Evolutionary conservation across 2,888 invertebrate species (phyloP), one percentile per base, ranked within the genome.

Genomic region (Carcina quercana): DNA sequence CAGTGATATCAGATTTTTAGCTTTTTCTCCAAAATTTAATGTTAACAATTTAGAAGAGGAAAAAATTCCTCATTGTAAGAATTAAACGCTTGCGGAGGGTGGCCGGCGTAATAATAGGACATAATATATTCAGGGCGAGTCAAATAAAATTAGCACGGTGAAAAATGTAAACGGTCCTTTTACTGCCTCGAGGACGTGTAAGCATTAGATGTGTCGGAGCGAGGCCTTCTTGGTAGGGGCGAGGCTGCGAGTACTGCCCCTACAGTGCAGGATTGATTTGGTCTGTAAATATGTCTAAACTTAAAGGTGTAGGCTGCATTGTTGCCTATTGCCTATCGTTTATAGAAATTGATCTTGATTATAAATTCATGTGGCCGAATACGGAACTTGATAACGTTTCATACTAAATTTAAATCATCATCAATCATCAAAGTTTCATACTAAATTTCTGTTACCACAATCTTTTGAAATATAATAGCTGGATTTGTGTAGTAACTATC

Each of bases 71-170:
- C 71, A 75, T 76, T 78, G 74, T 75, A 71, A 60, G 70, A 72
- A 66, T 75, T 74, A 76, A 76, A 68, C 64, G 73, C 59, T 59
- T 53, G 61, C 45, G 57, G 64, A 71, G 78, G 72, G 71, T 66
- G 51, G 60, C 38, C 38, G 53, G 59, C 52, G 73, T 70, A 73
- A 78, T 83, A 80, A 82, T 79, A 75, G 74, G 71, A 62, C 65
- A 79, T 82, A 82, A 82, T 83, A 82, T 80, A 82, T 83, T 82
- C 82, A 78, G 69, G 73, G 60, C 58, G 73, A 80, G 80, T 78
- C 76, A 82, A 82, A 82, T 82, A 79, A 82, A 83, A 83, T 83
- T 82, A 83, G 83, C 73, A 78, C 79, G 76, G 69, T 78, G 75
- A 82, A 82, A 82, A 82, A 83, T 83, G 78, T 82, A 75, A 82